Evolutionary conservation across 2,113 vertebrate genomes (phyloP).

Genomic region (Oncorhynchus clarkii): DNA sequence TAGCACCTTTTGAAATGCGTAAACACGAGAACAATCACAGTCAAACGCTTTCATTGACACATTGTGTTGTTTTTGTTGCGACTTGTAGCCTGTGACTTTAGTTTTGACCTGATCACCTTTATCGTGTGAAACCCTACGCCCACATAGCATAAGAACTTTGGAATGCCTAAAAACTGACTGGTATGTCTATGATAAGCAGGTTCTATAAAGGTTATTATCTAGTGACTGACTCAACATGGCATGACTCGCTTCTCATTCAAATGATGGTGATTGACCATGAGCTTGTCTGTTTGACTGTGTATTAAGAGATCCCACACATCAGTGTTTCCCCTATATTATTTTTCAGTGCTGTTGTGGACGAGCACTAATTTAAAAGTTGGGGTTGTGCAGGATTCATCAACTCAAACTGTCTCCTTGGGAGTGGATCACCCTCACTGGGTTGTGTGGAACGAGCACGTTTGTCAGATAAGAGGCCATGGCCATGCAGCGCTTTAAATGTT

Average conservation of each 20-base stretch:
- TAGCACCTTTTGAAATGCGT: too few relatives aligned
- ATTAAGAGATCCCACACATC: neutral
- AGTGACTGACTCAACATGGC: neutral
- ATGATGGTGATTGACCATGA: neutral
- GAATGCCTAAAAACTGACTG: neutral
- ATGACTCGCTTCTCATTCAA: neutral
- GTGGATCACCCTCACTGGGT: too few relatives aligned
- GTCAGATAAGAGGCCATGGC: too few relatives aligned
- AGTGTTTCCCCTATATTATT: too few relatives aligned
- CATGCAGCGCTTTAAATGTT: too few relatives aligned
- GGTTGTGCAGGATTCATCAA: too few relatives aligned
- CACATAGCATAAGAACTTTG: neutral
- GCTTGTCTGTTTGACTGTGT: conserved; percentile 4
- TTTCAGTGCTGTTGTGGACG: too few relatives aligned
- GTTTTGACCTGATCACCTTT: neutral
- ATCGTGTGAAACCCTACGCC: neutral
- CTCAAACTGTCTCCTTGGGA: too few relatives aligned
- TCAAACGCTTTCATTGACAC: neutral
- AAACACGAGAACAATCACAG: too few relatives aligned
- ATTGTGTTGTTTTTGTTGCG: neutral
- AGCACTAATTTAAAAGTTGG: too few relatives aligned
- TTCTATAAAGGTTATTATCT: neutral
- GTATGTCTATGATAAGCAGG: neutral
- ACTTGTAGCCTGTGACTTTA: neutral
- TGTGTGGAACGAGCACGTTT: too few relatives aligned